Evolutionary conservation across 2,888 invertebrate species (phyloP).

Genomic region (Mylabris sibirica): DNA sequence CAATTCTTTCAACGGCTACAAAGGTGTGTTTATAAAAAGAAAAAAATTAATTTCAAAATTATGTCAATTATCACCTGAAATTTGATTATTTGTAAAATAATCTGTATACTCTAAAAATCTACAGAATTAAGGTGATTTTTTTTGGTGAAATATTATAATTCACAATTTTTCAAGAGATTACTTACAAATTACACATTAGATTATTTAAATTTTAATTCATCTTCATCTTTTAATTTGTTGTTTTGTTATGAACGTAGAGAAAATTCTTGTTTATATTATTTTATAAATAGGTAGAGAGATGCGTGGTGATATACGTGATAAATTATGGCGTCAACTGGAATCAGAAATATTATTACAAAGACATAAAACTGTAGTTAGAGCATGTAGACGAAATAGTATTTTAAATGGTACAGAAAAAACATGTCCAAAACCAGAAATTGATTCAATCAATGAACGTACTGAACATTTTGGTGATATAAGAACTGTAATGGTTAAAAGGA

Average conservation of each 20-base stretch:
- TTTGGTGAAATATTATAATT: no score
- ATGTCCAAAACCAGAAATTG: slow-evolving; percentile 51
- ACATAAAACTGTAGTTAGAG: slow-evolving; percentile 80
- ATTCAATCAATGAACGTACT: slow-evolving; percentile 48
- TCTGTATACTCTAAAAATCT: no score
- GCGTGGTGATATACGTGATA: slow-evolving; percentile 80
- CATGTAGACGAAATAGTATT: slow-evolving; percentile 66
- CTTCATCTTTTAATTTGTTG: no score
- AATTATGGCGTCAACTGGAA: slow-evolving; percentile 82
- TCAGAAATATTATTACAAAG: slow-evolving; percentile 86
- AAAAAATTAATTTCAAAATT: no score
- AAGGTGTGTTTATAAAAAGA: no score
- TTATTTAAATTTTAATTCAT: no score
- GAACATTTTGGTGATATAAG: slow-evolving; percentile 65
- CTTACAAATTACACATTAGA: no score
- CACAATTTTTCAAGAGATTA: no score
- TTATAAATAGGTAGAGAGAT: slow-evolving; percentile 69
- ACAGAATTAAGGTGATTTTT: no score
- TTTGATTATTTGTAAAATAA: no score
- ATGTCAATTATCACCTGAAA: no score
- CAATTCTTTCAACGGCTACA: no score
- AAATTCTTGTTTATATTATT: slow-evolving; percentile 13
- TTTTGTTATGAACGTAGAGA: background rate
- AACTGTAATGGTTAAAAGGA: slow-evolving; percentile 73
- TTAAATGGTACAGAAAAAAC: slow-evolving; percentile 51